Evolutionary conservation across 2,113 vertebrate species (phyloP), one percentile per base, ranked within the genome.

Genomic region (Trichomycterus rosablanca): DNA sequence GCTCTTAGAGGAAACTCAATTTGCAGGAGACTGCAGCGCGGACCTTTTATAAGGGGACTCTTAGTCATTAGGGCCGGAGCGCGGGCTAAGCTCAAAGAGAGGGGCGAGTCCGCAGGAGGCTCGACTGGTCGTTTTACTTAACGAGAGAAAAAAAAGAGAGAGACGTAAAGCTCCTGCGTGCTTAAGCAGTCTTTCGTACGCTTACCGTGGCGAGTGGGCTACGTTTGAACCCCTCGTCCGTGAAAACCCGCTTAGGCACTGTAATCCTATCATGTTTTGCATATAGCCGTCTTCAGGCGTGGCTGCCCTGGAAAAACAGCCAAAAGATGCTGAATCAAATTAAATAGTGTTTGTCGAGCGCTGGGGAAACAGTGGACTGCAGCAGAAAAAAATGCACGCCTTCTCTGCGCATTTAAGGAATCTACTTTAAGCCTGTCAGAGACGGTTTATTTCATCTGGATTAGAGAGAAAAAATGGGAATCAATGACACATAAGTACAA

Each of bases 11-110:
- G 84, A 82, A 88, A 86, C 71, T 84, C 82, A 82, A 83, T 82
- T 81, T 78, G 70, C 86, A 85, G 83, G 72, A 84, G 84, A 72
- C 70, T 83, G 67, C 55, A 67, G 68, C 44, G 75, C 82, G 84
- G 85, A 88, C 78, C 80, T 88, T 88, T 89, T 88, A 89, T 86
- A 82, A 85, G 84, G 84, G 82, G 86, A 87, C 86, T 83, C 83
- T 86, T 80, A 84, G 84, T 89, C 87, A 89, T 89, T 88, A 89
- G 84, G 67, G 78, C 80, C 79, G 81, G 78, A 83, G 83, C 80
- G 78, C 80, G 73, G 72, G 79, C 79, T 80, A 77, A 59, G 64
- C 78, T 86, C 82, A 84, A 86, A 85, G 80, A 80, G 78, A 76
- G 74, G 77, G 77, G 76, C 75, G 7, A 78, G 82, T 18, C 81